phyloP scores from a whole-genome alignment of 2,888 invertebrate genomes.

The Andrena bucephala region DNA sequence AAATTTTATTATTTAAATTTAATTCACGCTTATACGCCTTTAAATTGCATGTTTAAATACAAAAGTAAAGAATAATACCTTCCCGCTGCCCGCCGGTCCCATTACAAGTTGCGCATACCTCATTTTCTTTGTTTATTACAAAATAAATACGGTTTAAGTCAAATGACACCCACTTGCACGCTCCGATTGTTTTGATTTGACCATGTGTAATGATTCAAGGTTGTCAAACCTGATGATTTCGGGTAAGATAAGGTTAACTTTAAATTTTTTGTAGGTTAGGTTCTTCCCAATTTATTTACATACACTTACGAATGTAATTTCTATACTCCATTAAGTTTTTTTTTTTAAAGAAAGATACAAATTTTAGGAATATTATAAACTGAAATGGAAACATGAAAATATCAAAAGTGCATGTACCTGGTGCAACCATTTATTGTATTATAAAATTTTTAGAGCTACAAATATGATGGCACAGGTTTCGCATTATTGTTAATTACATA shows the following conservation, averaged over 20 bases:
- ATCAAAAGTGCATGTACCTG: too few species aligned
- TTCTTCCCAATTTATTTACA: not conserved
- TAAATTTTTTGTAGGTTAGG: slow-evolving; percentile 18
- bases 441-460: too few species aligned
- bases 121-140: slow-evolving; percentile 86
- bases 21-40: not conserved
- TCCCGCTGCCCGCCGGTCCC: slow-evolving; percentile 99
- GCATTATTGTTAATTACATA: not conserved
- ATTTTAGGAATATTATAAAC: too few species aligned
- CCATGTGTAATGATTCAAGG: not conserved
- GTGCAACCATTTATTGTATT: too few species aligned
- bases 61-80: slow-evolving; percentile 87
- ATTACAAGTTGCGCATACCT: slow-evolving; percentile 97
- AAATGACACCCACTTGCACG: not conserved
- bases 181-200: not conserved
- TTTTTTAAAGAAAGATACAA: too few species aligned
- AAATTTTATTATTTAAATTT: not conserved
- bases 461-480: too few species aligned
- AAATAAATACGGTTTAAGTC: slow-evolving; percentile 6
- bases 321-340: too few species aligned
- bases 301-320: not conserved
- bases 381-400: too few species aligned
- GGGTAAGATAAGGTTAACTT: not conserved
- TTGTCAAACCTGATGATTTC: slow-evolving; percentile 16
- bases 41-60: not conserved